Percentiles rank a stretch among this genome's conserved stretches.
These are phyloP conservation scores for Sebastes itinus DNA, from an alignment of 2,797 vertebrate genomes.

Conservation along the genomic window DNA sequence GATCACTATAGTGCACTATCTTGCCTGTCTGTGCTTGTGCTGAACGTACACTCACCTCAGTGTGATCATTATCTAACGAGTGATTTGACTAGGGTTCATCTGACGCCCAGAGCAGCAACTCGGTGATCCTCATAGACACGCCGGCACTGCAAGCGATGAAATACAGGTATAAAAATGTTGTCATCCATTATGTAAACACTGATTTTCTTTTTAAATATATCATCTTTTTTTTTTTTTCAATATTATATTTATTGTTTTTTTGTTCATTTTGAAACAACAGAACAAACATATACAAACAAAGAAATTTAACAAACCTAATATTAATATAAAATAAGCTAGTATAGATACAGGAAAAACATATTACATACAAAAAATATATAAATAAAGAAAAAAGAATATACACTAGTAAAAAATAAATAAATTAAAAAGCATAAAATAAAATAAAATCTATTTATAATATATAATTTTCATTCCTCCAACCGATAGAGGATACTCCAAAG, in stretches of 20 bases:
- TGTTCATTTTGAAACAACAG: no score
- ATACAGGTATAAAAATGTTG: slow-evolving; percentile 69
- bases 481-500: background rate
- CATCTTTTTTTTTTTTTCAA: background rate
- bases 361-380: no score
- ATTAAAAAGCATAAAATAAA: no score
- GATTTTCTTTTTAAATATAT: background rate
- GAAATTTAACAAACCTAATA: no score
- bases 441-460: no score
- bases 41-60: background rate
- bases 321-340: no score
- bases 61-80: background rate
- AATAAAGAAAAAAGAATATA: no score
- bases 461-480: no score
- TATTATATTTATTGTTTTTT: no score
- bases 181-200: background rate
- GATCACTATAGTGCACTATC: background rate
- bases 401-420: no score
- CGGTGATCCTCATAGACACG: slow-evolving; percentile 80
- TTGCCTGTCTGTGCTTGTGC: background rate
- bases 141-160: slow-evolving; percentile 62
- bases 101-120: slow-evolving; percentile 31
- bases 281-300: no score
- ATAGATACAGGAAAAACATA: no score
- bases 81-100: slow-evolving; percentile 57